Base-by-base conservation (phyloP, 2,888 invertebrate genomes). In the Drosophila robusta region DNA sequence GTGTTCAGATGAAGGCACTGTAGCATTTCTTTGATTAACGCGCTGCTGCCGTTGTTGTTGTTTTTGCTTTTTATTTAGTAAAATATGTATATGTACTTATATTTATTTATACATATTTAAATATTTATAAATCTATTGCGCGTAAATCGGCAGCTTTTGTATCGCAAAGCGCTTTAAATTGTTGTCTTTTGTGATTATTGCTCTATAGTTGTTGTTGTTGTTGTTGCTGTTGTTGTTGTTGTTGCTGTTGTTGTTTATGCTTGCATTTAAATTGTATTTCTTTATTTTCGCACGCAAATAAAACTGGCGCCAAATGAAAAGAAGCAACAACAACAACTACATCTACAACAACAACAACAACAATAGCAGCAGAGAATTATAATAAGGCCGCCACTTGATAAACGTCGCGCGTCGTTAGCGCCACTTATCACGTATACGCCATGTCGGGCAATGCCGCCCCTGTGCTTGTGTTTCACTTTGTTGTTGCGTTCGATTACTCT, bases 341-440 rank as follows among this genome's bases (percentile, higher is more conserved):
- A 29, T 9, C 29, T 9, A 29, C 22, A 68, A 38, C 44, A 60
- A 22, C 42, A 75, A 38, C 54, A 73, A 41, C 34, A 41, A 32
- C 24, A 18, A 18, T 18, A 70, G 16, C 39, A 4, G 18, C 18
- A 14, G 52, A 3, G 41, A 66, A 70, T 76, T 79, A 70, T 76
- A 68, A 75, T 75, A 75, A 79, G 77, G 57, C 64, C 71, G 70
- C 66, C 78, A 84, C 61, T 83, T 89, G 89, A 89, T 83, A 89
- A 83, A 89, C 84, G 89, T 75, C 69, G 78, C 89, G 84, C 89
- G 87, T 89, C 87, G 85, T 84, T 84, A 84, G 85, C 89, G 83
- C 83, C 83, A 84, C 83, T 84, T 84, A 84, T 84, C 83, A 84
- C 89, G 89, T 89, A 89, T 84, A 84, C 89, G 83, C 85, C 87